These are phyloP conservation scores for Zelostemma sp. DNA, from an alignment of 1,140 invertebrate species.

Conservation along the genomic window DNA sequence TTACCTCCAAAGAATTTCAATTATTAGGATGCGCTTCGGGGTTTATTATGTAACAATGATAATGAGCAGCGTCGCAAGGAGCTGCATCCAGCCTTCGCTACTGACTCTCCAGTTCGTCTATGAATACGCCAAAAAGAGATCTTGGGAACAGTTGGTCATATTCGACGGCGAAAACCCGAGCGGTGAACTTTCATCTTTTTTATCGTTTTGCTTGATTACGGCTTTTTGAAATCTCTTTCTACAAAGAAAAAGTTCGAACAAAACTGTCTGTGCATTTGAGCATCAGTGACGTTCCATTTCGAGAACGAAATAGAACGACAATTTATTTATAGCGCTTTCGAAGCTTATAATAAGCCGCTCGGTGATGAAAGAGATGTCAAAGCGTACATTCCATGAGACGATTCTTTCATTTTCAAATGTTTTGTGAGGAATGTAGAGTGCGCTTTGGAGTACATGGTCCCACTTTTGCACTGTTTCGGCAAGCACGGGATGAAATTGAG, in stretches of 20 bases:
- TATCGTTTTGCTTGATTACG: not conserved
- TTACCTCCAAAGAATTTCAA: too few species aligned
- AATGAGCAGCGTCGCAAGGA: conserved; percentile 11
- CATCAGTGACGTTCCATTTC: not conserved
- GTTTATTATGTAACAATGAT: conserved; percentile 16
- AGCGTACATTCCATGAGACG: too few species aligned
- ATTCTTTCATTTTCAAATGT: not conserved
- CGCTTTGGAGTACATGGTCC: conserved; percentile 43
- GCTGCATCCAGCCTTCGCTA: conserved; percentile 49
- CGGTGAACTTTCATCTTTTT: conserved; percentile 16
- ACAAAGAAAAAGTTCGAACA: not conserved
- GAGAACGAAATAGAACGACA: not conserved
- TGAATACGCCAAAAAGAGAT: conserved; percentile 68
- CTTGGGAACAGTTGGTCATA: conserved; percentile 69
- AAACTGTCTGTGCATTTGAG: not conserved
- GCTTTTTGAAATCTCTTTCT: not conserved
- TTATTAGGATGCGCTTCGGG: not conserved
- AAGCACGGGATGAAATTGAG: conserved; percentile 51
- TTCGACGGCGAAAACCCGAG: conserved; percentile 52
- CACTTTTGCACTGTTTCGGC: conserved; percentile 52
- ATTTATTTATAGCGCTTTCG: too few species aligned
- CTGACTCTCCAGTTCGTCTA: conserved; percentile 62
- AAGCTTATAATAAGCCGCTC: too few species aligned
- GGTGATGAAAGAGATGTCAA: too few species aligned
- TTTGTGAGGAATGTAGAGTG: conserved; percentile 42